Evolutionary conservation across 2,113 vertebrate genomes (phyloP).

Genomic region (Epinephelus cyanopodus): DNA sequence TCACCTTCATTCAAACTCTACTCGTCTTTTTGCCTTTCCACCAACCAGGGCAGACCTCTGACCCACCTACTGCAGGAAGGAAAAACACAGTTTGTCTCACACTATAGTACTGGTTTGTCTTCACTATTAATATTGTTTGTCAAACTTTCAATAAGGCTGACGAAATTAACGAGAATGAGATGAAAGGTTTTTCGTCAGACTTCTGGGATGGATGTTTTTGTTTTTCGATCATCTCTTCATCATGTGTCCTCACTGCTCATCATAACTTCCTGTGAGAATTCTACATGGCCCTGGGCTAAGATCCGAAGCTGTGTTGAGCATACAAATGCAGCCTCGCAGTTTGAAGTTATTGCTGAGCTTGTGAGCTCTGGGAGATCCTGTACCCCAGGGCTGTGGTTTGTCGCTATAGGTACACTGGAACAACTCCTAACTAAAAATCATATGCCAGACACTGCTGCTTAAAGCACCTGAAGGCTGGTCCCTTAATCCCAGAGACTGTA

Average conservation of each 20-base stretch:
- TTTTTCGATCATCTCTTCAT: conserved; percentile 58
- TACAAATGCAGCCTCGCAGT: conserved; percentile 60
- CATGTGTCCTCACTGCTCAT: conserved; percentile 52
- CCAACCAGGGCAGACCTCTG: background rate
- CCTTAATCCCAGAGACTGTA: conserved; percentile 10
- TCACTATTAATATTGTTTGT: background rate
- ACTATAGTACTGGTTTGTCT: background rate
- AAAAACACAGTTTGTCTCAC: background rate
- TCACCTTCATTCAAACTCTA: background rate
- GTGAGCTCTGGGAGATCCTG: conserved; percentile 54
- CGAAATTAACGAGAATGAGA: conserved; percentile 44
- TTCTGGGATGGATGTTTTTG: conserved; percentile 40
- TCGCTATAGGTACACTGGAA: conserved; percentile 28
- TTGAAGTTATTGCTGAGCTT: conserved; percentile 59
- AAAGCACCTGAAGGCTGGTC: conserved; percentile 16
- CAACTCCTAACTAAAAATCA: conserved; percentile 13
- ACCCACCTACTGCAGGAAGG: background rate
- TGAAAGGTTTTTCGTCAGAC: conserved; percentile 50
- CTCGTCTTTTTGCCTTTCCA: conserved; percentile 8
- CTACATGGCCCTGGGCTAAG: conserved; percentile 48
- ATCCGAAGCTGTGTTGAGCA: conserved; percentile 32
- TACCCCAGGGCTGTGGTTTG: conserved; percentile 42
- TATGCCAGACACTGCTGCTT: conserved; percentile 1
- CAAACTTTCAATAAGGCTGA: conserved; percentile 29
- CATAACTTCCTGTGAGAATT: conserved; percentile 61